Conservation (phyloP, 2,113 vertebrate species). For the Dinomys branickii region DNA sequence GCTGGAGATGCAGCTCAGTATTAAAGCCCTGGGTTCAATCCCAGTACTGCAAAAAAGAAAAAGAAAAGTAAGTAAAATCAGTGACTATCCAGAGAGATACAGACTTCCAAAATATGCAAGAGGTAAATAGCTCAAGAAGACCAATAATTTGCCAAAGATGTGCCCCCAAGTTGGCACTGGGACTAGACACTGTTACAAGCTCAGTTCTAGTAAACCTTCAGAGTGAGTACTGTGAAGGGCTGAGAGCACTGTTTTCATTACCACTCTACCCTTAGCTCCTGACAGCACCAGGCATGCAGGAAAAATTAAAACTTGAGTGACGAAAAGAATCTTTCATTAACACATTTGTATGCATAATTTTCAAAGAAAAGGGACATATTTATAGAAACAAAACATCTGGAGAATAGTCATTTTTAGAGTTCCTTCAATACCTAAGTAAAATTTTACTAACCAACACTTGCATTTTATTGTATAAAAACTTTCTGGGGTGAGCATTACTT, state of each 20-base stretch:
- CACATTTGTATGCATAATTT: constrained; percentile 23
- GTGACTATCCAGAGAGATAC: constrained; percentile 10
- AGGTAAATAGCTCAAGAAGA: constrained; percentile 26
- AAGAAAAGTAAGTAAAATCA: not conserved
- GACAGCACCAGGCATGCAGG: not conserved
- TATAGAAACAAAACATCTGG: not conserved
- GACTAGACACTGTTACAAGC: not conserved
- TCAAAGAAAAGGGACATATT: constrained; percentile 30
- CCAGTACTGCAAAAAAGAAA: not conserved
- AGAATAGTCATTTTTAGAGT: not conserved
- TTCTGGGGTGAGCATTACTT: constrained; percentile 56
- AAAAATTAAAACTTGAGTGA: not conserved
- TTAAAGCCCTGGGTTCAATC: not conserved
- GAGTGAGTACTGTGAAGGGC: not conserved
- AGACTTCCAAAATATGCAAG: constrained; percentile 17
- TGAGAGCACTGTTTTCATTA: not conserved
- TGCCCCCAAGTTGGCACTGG: not conserved
- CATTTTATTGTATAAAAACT: constrained; percentile 80
- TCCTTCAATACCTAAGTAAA: constrained; percentile 41
- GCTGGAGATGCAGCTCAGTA: not conserved
- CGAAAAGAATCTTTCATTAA: constrained; percentile 36
- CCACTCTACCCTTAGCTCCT: not conserved
- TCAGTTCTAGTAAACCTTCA: constrained; percentile 25
- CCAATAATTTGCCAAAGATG: not conserved
- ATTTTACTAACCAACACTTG: constrained; percentile 58